Base-by-base conservation (phyloP, 2,113 vertebrate species). In the Excalfactoria chinensis region DNA sequence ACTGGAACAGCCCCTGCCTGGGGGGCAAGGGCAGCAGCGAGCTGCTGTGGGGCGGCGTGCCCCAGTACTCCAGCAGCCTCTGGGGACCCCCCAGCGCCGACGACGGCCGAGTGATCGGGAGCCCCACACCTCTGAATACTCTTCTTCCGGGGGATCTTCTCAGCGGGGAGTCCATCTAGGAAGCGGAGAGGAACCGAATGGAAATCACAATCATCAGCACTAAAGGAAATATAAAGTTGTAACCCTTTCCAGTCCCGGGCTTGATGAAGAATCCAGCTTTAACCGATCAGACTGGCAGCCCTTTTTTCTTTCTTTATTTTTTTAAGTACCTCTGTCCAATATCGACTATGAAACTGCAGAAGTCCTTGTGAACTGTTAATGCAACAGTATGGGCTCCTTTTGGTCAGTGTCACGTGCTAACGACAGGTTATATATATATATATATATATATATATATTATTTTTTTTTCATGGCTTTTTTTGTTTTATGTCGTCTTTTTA, bases 71-170 rank as follows among this genome's bases (percentile, higher is more conserved):
- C 22, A 98, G 98, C 97, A 99, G 99, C 96, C 98, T 99, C 73
- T 99, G 99, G 99, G 99, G 99, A 1, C 99, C 99, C 1, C 98
- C 99, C 9, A 98, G 98, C 60, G 84, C 98, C 37, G 99, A 99
- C 4, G 99, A 99, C 2, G 96, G 98, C 94, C 97, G 99, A 40
- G 98, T 99, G 49, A 99, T 99, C 4, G 99, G 98, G 28, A 99
- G 99, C 97, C 99, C 99, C 71, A 99, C 98, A 40, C 98, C 98
- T 37, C 98, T 99, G 77, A 99, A 99, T 97, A 99, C 99, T 44
- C 98, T 99, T 95, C 98, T 99, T 82, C 99, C 99, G 6, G 99
- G 99, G 90, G 99, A 99, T 96, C 98, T 99, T 94, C 98, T 99
- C 93, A 99, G 99, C 12, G 99, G 99, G 82, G 99, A 99, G 97